Conservation (phyloP, 2,113 vertebrate genomes). For the Urocitellus parryii region DNA sequence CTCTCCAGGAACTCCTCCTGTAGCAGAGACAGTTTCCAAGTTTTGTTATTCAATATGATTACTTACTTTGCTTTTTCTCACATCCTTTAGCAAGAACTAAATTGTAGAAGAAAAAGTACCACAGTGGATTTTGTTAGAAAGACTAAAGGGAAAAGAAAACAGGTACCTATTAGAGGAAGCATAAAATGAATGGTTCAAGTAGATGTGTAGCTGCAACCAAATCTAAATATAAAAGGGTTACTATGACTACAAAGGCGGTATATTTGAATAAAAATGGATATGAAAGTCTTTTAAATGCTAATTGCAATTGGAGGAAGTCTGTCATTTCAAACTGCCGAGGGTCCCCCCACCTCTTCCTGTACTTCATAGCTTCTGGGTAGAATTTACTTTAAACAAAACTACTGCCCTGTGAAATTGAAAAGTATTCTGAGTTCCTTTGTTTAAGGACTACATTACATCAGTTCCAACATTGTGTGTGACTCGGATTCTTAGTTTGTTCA, state of each 20-base stretch:
- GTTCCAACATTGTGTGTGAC: background rate
- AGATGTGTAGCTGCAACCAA: slow-evolving; percentile 70
- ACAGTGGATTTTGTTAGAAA: slow-evolving; percentile 48
- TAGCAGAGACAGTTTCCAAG: background rate
- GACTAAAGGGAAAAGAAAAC: slow-evolving; percentile 25
- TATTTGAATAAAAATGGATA: slow-evolving; percentile 87
- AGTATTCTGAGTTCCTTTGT: slow-evolving; percentile 3
- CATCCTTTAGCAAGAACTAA: background rate
- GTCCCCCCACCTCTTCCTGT: background rate
- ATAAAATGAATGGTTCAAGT: slow-evolving; percentile 66
- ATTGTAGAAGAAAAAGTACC: slow-evolving; percentile 51
- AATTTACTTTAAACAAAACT: slow-evolving; percentile 53
- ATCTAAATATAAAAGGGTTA: slow-evolving; percentile 85
- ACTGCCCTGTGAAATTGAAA: background rate
- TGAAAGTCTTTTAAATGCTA: slow-evolving; percentile 86
- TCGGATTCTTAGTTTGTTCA: slow-evolving; percentile 15
- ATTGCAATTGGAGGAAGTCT: slow-evolving; percentile 79
- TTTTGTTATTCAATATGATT: background rate
- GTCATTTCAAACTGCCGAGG: slow-evolving; percentile 74
- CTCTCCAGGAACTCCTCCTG: too few relatives aligned
- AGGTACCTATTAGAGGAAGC: background rate
- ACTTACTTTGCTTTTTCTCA: slow-evolving; percentile 53
- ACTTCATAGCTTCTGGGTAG: background rate
- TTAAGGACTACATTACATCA: background rate
- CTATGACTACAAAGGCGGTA: slow-evolving; percentile 87